phyloP scores from a whole-genome alignment of 2,113 vertebrate species.

The Onychostoma macrolepis region DNA sequence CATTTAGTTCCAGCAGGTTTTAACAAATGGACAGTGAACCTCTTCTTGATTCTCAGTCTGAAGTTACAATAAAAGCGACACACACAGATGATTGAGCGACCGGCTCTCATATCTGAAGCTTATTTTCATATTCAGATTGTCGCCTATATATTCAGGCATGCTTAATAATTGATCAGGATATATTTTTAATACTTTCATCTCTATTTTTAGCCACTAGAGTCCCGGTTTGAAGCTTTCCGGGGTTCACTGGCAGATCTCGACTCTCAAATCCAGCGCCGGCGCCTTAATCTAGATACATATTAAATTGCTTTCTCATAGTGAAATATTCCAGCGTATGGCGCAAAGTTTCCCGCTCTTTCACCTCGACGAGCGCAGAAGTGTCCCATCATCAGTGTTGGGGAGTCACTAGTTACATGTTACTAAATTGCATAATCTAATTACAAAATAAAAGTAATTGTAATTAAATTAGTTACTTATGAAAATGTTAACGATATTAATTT shows the following conservation, averaged over 20 bases:
- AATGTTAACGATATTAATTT: too few species aligned
- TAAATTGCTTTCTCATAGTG: slow-evolving; percentile 31
- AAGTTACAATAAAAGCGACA: background rate
- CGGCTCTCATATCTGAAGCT: background rate
- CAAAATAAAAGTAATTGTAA: too few species aligned
- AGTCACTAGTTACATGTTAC: too few species aligned
- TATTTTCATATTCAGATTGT: slow-evolving; percentile 38
- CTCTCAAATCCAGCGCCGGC: slow-evolving; percentile 29
- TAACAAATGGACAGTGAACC: background rate
- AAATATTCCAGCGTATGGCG: background rate
- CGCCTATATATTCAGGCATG: slow-evolving; percentile 16
- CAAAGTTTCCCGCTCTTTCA: slow-evolving; percentile 15
- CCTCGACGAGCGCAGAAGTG: slow-evolving; percentile 17
- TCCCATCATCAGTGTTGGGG: slow-evolving; percentile 20
- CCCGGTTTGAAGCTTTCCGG: slow-evolving; percentile 33
- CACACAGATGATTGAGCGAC: background rate
- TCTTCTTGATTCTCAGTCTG: background rate
- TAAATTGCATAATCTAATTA: too few species aligned
- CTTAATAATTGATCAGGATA: slow-evolving; percentile 57
- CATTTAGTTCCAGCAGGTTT: background rate
- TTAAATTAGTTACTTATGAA: too few species aligned
- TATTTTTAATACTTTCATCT: slow-evolving; percentile 51
- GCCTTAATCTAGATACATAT: slow-evolving; percentile 52
- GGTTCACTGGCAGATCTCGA: slow-evolving; percentile 25
- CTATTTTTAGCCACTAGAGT: slow-evolving; percentile 47